A percentile compares a stretch with the other conserved stretches of the same genome.
phyloP scores from a whole-genome alignment of 2,797 vertebrate genomes.

The Salmo trutta region DNA sequence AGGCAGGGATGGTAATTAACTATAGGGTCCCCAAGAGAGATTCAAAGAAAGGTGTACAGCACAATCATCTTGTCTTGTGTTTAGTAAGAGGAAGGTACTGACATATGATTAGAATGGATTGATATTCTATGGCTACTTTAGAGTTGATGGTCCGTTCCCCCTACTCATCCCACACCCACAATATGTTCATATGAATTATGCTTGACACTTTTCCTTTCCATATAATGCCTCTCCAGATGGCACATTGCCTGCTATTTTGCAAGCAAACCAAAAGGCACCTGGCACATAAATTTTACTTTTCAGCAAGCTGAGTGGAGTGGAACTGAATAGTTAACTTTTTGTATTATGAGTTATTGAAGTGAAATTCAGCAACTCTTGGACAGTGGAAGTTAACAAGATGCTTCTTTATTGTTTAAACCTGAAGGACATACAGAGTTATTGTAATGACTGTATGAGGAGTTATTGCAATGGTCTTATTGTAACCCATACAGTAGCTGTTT shows the following conservation, averaged over 20 bases:
- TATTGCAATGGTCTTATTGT: not conserved
- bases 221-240: constrained; percentile 56
- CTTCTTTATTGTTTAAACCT: not conserved
- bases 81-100: constrained; percentile 6
- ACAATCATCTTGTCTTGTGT: constrained; percentile 33
- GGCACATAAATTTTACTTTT: constrained; percentile 10
- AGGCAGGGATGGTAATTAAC: not conserved
- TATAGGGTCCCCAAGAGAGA: constrained; percentile 7
- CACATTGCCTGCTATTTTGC: constrained; percentile 42
- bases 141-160: constrained; percentile 45
- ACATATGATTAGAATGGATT: constrained; percentile 18
- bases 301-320: constrained; percentile 29
- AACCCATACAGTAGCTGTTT: not conserved
- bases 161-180: constrained; percentile 48
- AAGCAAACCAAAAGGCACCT: constrained; percentile 36
- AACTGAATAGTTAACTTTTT: constrained; percentile 35
- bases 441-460: not conserved
- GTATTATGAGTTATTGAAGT: constrained; percentile 38
- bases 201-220: constrained; percentile 41
- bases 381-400: not conserved
- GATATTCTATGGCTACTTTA: constrained; percentile 18
- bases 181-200: constrained; percentile 54
- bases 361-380: not conserved
- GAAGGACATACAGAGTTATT: not conserved
- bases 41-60: not conserved